Evolutionary conservation across 2,113 vertebrate species (phyloP).

Genomic region (Numenius arquata): DNA sequence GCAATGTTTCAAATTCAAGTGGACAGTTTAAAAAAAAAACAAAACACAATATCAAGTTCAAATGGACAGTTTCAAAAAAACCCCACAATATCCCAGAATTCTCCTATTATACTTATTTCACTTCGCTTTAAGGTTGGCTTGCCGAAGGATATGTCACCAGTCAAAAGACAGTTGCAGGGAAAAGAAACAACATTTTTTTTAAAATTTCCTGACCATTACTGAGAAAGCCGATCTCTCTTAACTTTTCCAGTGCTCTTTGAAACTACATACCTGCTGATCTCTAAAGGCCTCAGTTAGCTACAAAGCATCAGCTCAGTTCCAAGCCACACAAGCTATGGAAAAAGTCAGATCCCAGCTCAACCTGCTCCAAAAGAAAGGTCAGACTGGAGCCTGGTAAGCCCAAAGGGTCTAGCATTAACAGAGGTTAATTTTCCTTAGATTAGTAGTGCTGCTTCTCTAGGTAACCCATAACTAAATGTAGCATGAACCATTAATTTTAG

Average conservation of each 20-base stretch:
- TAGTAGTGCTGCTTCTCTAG: background rate
- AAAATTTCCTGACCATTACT: background rate
- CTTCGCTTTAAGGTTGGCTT: background rate
- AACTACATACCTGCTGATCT: background rate
- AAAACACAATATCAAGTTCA: background rate
- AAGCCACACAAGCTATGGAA: slow-evolving; percentile 23
- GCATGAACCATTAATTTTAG: background rate
- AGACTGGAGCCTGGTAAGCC: background rate
- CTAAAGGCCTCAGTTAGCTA: slow-evolving; percentile 3
- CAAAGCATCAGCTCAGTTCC: slow-evolving; percentile 11
- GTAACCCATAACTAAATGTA: background rate
- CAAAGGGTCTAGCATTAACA: background rate
- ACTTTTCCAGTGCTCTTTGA: background rate
- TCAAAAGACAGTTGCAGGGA: background rate
- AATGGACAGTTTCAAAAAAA: background rate
- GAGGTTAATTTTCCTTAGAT: background rate
- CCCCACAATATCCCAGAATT: background rate
- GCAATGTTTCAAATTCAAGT: background rate
- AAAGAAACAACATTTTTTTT: background rate
- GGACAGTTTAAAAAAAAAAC: background rate
- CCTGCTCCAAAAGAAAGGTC: slow-evolving; percentile 27
- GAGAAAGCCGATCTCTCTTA: background rate
- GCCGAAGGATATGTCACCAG: background rate
- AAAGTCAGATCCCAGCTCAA: slow-evolving; percentile 10
- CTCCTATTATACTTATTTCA: background rate